A percentile compares a stretch with the other conserved stretches of the same genome.
Conservation (phyloP, 1,140 invertebrate species). For the Drosophila biarmipes region DNA sequence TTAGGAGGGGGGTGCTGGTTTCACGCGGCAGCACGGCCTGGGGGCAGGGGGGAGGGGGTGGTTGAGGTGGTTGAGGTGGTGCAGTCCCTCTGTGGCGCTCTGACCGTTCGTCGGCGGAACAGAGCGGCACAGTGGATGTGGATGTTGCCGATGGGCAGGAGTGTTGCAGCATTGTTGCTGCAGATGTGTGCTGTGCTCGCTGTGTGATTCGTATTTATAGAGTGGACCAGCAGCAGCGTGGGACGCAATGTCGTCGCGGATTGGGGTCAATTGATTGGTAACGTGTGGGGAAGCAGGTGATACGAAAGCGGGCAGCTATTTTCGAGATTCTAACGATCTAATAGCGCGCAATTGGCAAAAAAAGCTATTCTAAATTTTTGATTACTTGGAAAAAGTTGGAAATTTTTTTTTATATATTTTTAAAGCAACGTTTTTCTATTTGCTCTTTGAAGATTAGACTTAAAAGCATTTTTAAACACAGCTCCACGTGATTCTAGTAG, state of each 20-base stretch:
- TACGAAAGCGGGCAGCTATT: constrained; percentile 42
- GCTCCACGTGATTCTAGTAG: constrained; percentile 2
- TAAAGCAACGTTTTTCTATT: neutral
- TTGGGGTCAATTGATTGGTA: constrained; percentile 72
- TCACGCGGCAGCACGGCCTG: neutral
- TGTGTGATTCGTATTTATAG: constrained; percentile 66
- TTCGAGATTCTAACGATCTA: constrained; percentile 30
- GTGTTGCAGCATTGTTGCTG: constrained; percentile 63
- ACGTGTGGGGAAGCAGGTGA: constrained; percentile 46
- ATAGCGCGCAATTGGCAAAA: constrained; percentile 7
- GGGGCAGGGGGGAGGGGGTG: neutral
- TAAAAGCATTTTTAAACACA: neutral
- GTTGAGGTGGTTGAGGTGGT: constrained; percentile 16
- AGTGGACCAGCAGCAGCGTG: constrained; percentile 70
- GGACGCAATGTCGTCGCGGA: constrained; percentile 49
- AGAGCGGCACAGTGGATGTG: constrained; percentile 9
- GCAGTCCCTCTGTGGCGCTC: constrained; percentile 44
- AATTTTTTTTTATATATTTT: too few species aligned
- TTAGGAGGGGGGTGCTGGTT: neutral
- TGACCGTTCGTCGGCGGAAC: constrained; percentile 34
- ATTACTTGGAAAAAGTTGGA: too few species aligned
- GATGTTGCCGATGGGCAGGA: constrained; percentile 30
- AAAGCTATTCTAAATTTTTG: neutral
- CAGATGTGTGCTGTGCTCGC: constrained; percentile 56
- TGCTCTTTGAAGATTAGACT: constrained; percentile 5